Conservation (phyloP, 1,140 invertebrate species). For the Brachionus paranguensis region DNA sequence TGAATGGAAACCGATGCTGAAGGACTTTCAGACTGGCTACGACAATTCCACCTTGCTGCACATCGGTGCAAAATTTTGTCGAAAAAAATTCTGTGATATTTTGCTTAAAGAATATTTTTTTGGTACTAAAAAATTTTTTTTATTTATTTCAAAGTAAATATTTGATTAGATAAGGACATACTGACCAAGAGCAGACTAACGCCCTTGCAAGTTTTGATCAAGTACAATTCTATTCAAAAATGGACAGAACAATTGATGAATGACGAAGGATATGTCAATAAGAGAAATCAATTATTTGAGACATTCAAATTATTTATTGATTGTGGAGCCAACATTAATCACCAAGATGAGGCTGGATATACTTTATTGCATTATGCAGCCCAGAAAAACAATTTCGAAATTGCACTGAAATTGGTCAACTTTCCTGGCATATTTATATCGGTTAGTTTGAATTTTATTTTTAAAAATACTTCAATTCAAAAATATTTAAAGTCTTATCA, state of each 20-base stretch:
- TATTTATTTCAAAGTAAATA: background rate
- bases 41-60: conserved; percentile 23
- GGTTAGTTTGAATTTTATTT: background rate
- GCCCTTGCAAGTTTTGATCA: conserved; percentile 25
- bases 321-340: background rate
- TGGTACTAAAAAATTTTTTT: background rate
- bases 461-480: background rate
- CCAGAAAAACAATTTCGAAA: background rate
- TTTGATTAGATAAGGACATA: conserved; percentile 6
- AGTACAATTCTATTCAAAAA: conserved; percentile 23
- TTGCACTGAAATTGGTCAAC: background rate
- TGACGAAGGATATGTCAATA: background rate
- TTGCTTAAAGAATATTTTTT: conserved; percentile 3
- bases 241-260: background rate
- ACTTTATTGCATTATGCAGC: conserved; percentile 13
- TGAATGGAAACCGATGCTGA: background rate
- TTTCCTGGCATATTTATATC: background rate
- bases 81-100: conserved; percentile 3
- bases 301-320: conserved; percentile 25
- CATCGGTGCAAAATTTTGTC: conserved; percentile 3
- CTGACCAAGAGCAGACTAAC: conserved; percentile 12
- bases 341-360: conserved; percentile 26
- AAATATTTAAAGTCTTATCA: too few species aligned
- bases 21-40: conserved; percentile 33
- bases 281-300: background rate